Conservation (phyloP, 2,797 vertebrate species). For the Hemibagrus guttatus region DNA sequence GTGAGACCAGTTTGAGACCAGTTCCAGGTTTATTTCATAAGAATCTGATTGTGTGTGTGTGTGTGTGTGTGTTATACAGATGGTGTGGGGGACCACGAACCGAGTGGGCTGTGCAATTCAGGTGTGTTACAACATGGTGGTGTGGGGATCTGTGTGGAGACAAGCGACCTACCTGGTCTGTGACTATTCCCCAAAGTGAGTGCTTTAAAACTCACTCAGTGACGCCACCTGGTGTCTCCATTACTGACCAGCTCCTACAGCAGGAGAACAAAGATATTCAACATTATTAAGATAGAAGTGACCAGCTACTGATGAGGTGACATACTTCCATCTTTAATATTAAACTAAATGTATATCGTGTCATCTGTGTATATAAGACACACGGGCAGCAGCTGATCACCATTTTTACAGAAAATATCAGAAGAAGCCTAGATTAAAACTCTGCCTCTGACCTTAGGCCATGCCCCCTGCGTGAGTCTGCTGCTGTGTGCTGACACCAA, state of each 20-base stretch:
- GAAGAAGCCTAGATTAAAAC: background rate
- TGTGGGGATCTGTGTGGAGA: conserved; percentile 86
- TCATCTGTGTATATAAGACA: no score
- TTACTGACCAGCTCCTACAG: background rate
- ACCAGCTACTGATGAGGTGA: background rate
- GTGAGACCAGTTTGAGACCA: conserved; percentile 61
- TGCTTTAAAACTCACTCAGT: conserved; percentile 14
- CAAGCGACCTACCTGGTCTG: conserved; percentile 87
- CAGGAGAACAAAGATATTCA: background rate
- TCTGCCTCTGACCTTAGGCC: no score
- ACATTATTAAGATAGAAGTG: background rate
- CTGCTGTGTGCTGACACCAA: background rate
- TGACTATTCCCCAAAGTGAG: conserved; percentile 93
- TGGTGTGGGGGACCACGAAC: conserved; percentile 91
- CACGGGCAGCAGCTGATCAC: no score
- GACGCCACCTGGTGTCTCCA: background rate
- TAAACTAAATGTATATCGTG: no score
- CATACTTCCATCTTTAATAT: background rate
- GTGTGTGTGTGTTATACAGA: conserved; percentile 67
- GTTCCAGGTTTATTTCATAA: background rate
- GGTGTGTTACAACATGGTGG: conserved; percentile 87
- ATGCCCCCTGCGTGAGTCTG: no score
- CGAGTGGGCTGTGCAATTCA: conserved; percentile 88
- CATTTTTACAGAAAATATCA: background rate
- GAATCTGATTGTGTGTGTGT: background rate